Conservation (phyloP, 2,888 invertebrate genomes). For the Heteropelma amictum region DNA sequence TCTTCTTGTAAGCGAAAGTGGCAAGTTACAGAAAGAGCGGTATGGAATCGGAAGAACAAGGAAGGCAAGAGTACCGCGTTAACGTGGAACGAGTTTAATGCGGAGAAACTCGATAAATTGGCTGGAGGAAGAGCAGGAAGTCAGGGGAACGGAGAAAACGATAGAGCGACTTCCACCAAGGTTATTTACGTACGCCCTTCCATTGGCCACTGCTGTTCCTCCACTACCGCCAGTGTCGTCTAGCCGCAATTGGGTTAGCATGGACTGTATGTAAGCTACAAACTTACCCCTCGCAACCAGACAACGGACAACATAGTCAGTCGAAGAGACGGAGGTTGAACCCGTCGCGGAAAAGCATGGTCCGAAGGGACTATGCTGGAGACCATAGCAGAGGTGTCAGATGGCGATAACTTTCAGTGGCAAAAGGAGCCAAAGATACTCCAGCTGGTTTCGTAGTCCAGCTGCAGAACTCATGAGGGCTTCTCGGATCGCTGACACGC, state of each 20-base stretch:
- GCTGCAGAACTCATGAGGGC: background rate
- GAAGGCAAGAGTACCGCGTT: background rate
- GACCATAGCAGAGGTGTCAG: conserved; percentile 15
- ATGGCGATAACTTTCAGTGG: conserved; percentile 27
- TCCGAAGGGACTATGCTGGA: conserved; percentile 6
- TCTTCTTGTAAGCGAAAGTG: too few relatives aligned
- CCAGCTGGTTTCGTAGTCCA: conserved; percentile 8
- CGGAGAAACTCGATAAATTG: conserved; percentile 34
- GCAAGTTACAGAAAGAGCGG: background rate
- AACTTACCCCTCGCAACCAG: conserved; percentile 53
- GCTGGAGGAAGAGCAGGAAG: conserved; percentile 18
- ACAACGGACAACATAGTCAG: background rate
- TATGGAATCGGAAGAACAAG: conserved; percentile 4
- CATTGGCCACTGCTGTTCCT: conserved; percentile 45
- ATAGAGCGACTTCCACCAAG: background rate
- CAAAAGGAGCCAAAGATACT: background rate
- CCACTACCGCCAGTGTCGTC: conserved; percentile 65
- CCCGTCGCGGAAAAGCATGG: conserved; percentile 4
- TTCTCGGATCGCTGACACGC: too few relatives aligned
- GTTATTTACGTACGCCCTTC: conserved; percentile 64
- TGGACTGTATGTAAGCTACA: conserved; percentile 60
- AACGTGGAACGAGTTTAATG: conserved; percentile 19
- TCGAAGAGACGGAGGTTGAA: background rate
- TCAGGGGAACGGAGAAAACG: conserved; percentile 24
- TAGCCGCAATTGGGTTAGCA: conserved; percentile 67